phyloP scores from a whole-genome alignment of 2,113 vertebrate genomes.

The Brachirus orientalis region DNA sequence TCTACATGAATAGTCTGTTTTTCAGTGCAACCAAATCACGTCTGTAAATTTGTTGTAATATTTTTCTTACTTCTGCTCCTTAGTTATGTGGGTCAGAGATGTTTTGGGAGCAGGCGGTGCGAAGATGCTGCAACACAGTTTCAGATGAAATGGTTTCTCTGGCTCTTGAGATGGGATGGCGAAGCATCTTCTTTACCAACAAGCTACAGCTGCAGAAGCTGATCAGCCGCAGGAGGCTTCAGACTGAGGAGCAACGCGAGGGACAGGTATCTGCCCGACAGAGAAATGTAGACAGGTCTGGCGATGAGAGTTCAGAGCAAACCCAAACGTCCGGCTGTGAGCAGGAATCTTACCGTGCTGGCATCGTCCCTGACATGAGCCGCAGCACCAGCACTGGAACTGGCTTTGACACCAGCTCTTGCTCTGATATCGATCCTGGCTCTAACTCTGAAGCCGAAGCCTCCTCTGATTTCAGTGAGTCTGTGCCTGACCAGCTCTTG shows the following conservation, averaged over 20 bases:
- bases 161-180: conserved; percentile 84
- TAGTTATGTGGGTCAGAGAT: conserved; percentile 81
- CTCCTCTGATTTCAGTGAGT: conserved; percentile 3
- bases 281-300: conserved; percentile 1
- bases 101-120: conserved; percentile 84
- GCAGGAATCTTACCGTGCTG: conserved; percentile 9
- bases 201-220: conserved; percentile 85
- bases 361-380: not conserved
- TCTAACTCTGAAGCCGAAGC: not conserved
- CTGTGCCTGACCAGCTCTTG: not conserved
- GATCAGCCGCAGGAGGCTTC: conserved; percentile 75
- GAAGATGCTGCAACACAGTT: conserved; percentile 66
- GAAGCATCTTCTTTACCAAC: conserved; percentile 84
- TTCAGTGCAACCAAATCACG: not conserved
- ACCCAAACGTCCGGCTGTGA: not conserved
- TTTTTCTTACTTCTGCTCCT: conserved; percentile 2
- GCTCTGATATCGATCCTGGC: conserved; percentile 10
- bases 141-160: conserved; percentile 80
- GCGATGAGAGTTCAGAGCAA: conserved; percentile 11
- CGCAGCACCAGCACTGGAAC: not conserved
- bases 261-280: not conserved
- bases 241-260: conserved; percentile 9
- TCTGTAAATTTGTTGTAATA: not conserved
- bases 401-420: conserved; percentile 5
- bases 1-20: not conserved